Conservation (phyloP, 2,113 vertebrate species). For the Papio anubis region DNA sequence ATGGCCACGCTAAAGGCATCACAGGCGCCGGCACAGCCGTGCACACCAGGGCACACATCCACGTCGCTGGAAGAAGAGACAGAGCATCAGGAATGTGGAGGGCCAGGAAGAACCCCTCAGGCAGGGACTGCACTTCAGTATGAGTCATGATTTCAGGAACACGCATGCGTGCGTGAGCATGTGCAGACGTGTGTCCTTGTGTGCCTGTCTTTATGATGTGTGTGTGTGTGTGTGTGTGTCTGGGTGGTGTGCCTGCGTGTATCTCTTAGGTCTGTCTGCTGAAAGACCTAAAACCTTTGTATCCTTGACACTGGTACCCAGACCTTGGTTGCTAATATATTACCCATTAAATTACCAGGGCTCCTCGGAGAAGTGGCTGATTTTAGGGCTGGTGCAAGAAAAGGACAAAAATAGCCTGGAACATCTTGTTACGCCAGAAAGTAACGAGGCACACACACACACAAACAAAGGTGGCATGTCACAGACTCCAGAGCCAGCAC, state of each 20-base stretch:
- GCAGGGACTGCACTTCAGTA: rapidly evolving
- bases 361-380: background rate
- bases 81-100: background rate
- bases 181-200: rapidly evolving
- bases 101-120: no score
- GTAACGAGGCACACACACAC: background rate
- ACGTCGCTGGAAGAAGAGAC: rapidly evolving
- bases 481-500: background rate
- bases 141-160: no score
- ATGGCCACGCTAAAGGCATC: rapidly evolving
- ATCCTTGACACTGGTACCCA: background rate
- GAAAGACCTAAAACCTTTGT: background rate
- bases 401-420: background rate
- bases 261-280: background rate
- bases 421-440: background rate
- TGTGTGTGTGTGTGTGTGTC: rapidly evolving
- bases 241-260: rapidly evolving
- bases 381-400: background rate
- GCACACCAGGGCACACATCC: rapidly evolving
- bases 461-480: background rate
- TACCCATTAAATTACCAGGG: background rate
- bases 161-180: rapidly evolving
- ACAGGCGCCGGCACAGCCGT: background rate
- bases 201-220: background rate
- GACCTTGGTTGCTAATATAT: background rate